Conservation (phyloP, 2,113 vertebrate species). For the Carollia perspicillata region DNA sequence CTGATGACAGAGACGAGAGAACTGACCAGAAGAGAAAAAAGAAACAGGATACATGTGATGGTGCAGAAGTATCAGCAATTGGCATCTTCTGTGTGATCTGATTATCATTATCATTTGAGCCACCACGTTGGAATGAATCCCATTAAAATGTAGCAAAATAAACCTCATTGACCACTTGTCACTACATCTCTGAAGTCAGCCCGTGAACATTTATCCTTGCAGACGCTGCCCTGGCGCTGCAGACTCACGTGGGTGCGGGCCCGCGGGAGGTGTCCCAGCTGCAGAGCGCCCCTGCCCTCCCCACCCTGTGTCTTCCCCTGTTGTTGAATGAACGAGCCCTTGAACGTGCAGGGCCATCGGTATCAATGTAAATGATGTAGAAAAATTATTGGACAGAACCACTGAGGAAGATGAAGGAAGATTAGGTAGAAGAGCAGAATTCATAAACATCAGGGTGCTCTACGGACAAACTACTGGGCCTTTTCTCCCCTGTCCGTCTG, state of each 20-base stretch:
- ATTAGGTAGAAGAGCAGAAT: background rate
- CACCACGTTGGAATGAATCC: background rate
- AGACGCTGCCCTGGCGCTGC: background rate
- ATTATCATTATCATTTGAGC: background rate
- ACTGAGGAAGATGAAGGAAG: background rate
- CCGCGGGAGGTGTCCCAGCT: background rate
- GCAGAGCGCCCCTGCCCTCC: background rate
- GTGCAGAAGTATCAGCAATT: background rate
- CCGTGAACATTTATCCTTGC: background rate
- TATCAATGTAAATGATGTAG: background rate
- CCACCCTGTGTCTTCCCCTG: background rate
- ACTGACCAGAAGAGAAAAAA: background rate
- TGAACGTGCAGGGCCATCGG: background rate
- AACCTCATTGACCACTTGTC: background rate
- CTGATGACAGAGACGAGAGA: background rate
- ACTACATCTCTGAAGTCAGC: background rate
- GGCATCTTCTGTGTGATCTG: background rate
- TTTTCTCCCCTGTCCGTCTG: background rate
- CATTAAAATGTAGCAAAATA: slow-evolving; percentile 21
- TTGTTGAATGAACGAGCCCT: background rate
- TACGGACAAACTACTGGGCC: background rate
- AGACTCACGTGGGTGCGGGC: background rate
- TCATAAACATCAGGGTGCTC: background rate
- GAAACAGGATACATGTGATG: background rate
- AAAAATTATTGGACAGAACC: background rate